Conservation (phyloP, 2,888 invertebrate species). For the Xylota segnis region DNA sequence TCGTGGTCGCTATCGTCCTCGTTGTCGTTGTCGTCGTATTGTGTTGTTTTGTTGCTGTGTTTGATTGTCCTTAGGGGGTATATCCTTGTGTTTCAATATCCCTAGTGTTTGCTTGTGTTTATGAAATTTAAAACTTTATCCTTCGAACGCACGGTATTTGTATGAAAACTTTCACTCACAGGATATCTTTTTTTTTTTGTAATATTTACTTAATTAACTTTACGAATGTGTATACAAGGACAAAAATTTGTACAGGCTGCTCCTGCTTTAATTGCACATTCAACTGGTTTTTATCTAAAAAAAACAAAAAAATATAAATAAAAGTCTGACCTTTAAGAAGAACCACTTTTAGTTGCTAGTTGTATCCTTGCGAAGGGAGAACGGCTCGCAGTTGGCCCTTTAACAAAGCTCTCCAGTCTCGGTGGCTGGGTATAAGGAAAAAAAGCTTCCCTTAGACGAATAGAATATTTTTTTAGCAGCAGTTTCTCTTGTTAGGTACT, state of each 20-base stretch:
- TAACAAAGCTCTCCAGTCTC: constrained; percentile 46
- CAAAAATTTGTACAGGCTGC: not conserved
- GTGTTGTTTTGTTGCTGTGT: constrained; percentile 20
- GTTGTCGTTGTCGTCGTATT: not conserved
- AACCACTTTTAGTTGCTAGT: constrained; percentile 29
- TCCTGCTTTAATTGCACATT: constrained; percentile 55
- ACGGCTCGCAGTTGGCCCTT: constrained; percentile 17
- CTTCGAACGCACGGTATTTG: not conserved
- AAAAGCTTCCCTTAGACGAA: constrained; percentile 34
- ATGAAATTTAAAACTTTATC: constrained; percentile 46
- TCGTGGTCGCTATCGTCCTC: constrained; percentile 22
- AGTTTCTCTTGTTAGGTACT: constrained; percentile 23
- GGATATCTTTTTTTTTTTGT: not conserved
- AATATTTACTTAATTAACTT: constrained; percentile 1
- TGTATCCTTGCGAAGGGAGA: constrained; percentile 51
- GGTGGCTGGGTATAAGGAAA: constrained; percentile 37
- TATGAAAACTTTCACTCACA: constrained; percentile 1
- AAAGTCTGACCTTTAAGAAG: constrained; percentile 55
- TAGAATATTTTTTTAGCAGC: constrained; percentile 13
- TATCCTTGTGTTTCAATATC: constrained; percentile 43
- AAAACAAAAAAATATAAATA: not conserved
- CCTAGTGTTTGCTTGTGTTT: constrained; percentile 32
- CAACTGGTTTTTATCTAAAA: constrained; percentile 52
- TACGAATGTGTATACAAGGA: not conserved
- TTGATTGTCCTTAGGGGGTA: constrained; percentile 36